A percentile compares a stretch with the other conserved stretches of the same genome.
Conservation (phyloP, 2,797 vertebrate genomes). For the Pogonophryne albipinna region DNA sequence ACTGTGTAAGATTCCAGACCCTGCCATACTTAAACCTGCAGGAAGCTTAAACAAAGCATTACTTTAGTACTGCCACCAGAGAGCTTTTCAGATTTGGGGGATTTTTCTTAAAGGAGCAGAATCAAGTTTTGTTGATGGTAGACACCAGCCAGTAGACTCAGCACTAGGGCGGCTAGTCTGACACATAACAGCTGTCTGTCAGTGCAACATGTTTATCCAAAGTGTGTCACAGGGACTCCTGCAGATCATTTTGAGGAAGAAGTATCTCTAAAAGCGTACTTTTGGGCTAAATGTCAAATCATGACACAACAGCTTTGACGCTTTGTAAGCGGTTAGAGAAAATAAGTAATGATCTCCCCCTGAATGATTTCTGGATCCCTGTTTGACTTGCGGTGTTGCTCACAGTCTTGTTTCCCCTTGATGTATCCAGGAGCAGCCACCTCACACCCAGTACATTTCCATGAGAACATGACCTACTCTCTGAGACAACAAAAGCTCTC, state of each 20-base stretch:
- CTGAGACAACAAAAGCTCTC: conserved; percentile 73
- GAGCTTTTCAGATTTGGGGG: conserved; percentile 40
- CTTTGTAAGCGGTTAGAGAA: neutral
- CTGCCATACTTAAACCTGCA: conserved; percentile 63
- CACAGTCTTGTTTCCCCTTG: conserved; percentile 28
- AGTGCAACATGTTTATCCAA: conserved; percentile 1
- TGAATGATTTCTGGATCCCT: conserved; percentile 20
- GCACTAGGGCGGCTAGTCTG: conserved; percentile 12
- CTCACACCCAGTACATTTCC: conserved; percentile 72
- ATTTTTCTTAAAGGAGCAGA: conserved; percentile 22
- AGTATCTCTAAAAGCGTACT: neutral
- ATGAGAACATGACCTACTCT: conserved; percentile 76
- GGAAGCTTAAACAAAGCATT: conserved; percentile 76
- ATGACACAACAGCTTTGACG: neutral
- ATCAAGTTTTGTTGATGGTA: neutral
- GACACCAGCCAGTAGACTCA: conserved; percentile 6
- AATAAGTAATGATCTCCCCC: conserved; percentile 26
- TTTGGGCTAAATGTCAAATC: neutral
- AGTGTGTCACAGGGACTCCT: neutral
- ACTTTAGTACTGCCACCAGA: conserved; percentile 31
- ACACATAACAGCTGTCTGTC: conserved; percentile 45
- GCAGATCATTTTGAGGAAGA: neutral
- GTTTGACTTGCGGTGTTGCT: conserved; percentile 21
- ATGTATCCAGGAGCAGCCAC: conserved; percentile 58
- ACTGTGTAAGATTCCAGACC: conserved; percentile 69